Evolutionary conservation across 2,888 invertebrate species (phyloP).

Genomic region (Exephanes ischioxanthus): DNA sequence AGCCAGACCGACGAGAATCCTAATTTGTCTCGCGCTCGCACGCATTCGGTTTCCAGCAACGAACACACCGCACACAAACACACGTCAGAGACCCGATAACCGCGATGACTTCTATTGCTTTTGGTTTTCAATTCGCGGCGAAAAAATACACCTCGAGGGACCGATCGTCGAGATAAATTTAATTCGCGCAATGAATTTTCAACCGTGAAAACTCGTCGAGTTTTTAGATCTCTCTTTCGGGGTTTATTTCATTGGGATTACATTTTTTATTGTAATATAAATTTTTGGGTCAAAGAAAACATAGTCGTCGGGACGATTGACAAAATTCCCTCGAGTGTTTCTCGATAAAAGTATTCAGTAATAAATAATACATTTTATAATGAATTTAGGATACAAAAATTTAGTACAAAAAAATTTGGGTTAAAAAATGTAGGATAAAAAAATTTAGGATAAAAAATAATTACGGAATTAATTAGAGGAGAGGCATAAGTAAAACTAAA

Average conservation of each 20-base stretch:
- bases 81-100: background rate
- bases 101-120: background rate
- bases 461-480: too few relatives aligned
- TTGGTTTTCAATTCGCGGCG: background rate
- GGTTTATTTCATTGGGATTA: background rate
- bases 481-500: too few relatives aligned
- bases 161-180: background rate
- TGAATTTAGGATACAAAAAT: too few relatives aligned
- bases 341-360: too few relatives aligned
- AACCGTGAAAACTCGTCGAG: background rate
- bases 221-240: background rate
- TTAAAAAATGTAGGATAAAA: too few relatives aligned
- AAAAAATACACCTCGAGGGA: background rate
- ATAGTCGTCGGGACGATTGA: too few relatives aligned
- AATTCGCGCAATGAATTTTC: background rate
- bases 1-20: slow-evolving; percentile 45
- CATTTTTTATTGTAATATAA: background rate
- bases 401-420: too few relatives aligned
- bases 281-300: too few relatives aligned
- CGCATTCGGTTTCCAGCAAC: slow-evolving; percentile 13
- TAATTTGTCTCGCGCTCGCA: slow-evolving; percentile 49
- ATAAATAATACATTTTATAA: too few relatives aligned
- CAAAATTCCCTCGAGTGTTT: too few relatives aligned
- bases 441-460: too few relatives aligned
- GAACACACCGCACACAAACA: background rate